A percentile compares a stretch with the other conserved stretches of the same genome.
phyloP scores from a whole-genome alignment of 2,888 invertebrate genomes.

The Zootermopsis nevadensis region DNA sequence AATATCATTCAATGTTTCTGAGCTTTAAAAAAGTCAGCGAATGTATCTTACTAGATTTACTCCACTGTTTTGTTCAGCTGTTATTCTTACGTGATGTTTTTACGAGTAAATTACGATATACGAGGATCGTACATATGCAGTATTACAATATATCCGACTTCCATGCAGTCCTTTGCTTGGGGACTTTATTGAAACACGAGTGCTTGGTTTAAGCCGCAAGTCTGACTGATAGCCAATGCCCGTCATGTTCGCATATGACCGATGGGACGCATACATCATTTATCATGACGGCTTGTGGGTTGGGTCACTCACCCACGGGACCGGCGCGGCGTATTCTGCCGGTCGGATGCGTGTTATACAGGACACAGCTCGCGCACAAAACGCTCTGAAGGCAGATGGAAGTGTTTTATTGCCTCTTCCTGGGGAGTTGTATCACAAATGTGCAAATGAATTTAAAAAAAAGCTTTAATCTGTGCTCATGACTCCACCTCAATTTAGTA shows the following conservation, averaged over 20 bases:
- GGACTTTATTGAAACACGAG: slow-evolving; percentile 34
- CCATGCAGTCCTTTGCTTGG: not conserved
- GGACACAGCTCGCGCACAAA: not conserved
- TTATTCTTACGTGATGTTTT: too few species aligned
- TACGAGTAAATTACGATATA: too few species aligned
- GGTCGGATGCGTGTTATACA: not conserved
- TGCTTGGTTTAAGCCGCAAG: slow-evolving; percentile 7
- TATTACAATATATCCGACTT: not conserved
- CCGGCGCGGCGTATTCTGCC: not conserved
- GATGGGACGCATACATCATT: slow-evolving; percentile 39
- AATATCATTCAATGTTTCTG: too few species aligned
- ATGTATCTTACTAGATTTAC: too few species aligned
- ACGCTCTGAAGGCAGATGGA: not conserved
- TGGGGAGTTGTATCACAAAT: not conserved
- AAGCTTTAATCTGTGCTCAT: not conserved
- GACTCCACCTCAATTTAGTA: too few species aligned
- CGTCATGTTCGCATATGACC: slow-evolving; percentile 22
- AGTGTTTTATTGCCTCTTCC: slow-evolving; percentile 10
- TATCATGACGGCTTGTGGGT: slow-evolving; percentile 29
- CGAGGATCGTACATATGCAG: too few species aligned
- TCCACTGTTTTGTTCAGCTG: too few species aligned
- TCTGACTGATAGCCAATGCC: slow-evolving; percentile 2
- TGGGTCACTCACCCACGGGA: slow-evolving; percentile 10
- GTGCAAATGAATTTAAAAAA: not conserved
- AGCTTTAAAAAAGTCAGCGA: too few species aligned